phyloP scores from a whole-genome alignment of 2,797 vertebrate species.

The Darevskia mixta region DNA sequence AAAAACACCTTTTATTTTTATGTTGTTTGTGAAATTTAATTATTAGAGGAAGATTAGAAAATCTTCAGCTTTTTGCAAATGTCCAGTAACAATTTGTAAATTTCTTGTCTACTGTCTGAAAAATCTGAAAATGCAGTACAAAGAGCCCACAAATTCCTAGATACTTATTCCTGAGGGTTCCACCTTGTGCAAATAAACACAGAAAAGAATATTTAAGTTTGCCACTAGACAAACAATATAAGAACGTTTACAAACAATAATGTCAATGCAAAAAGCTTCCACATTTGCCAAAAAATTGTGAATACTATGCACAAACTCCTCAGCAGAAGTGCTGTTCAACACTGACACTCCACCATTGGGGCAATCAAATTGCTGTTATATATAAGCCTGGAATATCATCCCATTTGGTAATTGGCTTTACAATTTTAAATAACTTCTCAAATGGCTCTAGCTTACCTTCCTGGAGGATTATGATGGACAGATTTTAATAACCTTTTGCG shows the following conservation, averaged over 20 bases:
- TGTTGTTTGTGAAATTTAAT: slow-evolving; percentile 36
- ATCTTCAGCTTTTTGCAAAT: slow-evolving; percentile 93
- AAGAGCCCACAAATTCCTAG: slow-evolving; percentile 92
- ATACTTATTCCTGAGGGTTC: slow-evolving; percentile 96
- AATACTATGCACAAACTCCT: slow-evolving; percentile 94
- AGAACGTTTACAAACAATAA: slow-evolving; percentile 27
- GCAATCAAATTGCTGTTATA: slow-evolving; percentile 96
- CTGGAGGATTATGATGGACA: slow-evolving; percentile 96
- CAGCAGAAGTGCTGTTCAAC: slow-evolving; percentile 92
- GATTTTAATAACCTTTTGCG: slow-evolving; percentile 98
- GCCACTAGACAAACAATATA: slow-evolving; percentile 16
- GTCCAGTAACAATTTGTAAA: slow-evolving; percentile 92
- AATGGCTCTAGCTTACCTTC: slow-evolving; percentile 98
- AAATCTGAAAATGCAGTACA: slow-evolving; percentile 96
- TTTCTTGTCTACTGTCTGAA: slow-evolving; percentile 95
- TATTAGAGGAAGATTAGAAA: slow-evolving; percentile 55
- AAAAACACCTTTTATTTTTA: slow-evolving; percentile 19
- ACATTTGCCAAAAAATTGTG: slow-evolving; percentile 91
- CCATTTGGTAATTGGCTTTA: slow-evolving; percentile 95
- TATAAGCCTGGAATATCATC: slow-evolving; percentile 91
- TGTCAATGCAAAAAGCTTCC: slow-evolving; percentile 78
- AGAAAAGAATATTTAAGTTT: slow-evolving; percentile 42
- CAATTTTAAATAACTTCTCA: slow-evolving; percentile 95
- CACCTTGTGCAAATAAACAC: slow-evolving; percentile 81
- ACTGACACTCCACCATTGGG: slow-evolving; percentile 89